A percentile compares a stretch with the other conserved stretches of the same genome.
Conservation (phyloP, 2,888 invertebrate species). For the Drosophila robusta region DNA sequence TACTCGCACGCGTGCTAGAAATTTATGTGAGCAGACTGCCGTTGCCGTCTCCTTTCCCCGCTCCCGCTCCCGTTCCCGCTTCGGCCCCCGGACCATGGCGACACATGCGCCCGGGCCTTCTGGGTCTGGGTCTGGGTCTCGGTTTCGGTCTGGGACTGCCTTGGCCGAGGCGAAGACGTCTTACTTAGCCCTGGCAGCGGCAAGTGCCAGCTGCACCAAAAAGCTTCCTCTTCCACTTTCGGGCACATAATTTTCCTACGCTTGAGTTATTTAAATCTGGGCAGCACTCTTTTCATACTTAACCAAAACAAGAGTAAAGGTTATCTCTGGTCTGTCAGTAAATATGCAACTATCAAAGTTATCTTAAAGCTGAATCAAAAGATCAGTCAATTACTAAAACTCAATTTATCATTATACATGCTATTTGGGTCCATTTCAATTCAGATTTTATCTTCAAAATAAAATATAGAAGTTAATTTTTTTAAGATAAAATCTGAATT, state of each 20-base stretch:
- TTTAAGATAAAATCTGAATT: too few species aligned
- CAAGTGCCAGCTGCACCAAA: conserved; percentile 39
- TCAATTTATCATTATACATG: too few species aligned
- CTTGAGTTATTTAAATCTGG: conserved; percentile 44
- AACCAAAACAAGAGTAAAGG: background rate
- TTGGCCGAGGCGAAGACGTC: conserved; percentile 35
- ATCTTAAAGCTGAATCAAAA: background rate
- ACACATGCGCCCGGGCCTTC: conserved; percentile 51
- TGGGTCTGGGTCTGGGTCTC: conserved; percentile 7
- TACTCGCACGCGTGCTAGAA: conserved; percentile 81
- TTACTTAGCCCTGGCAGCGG: conserved; percentile 41
- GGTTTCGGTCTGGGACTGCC: background rate
- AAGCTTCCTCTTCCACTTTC: conserved; percentile 15
- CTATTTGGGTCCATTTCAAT: too few species aligned
- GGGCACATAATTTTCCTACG: conserved; percentile 11
- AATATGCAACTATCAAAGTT: background rate
- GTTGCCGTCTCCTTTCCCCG: background rate
- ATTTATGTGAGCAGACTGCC: conserved; percentile 61
- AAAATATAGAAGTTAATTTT: too few species aligned
- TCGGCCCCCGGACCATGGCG: conserved; percentile 16
- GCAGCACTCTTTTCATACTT: background rate
- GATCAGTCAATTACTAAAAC: too few species aligned
- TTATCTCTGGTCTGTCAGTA: background rate
- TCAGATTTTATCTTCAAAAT: too few species aligned
- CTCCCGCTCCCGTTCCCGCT: too few species aligned